These are phyloP conservation scores for Vireo griseus DNA, from an alignment of 2,797 vertebrate genomes.

Conservation along the genomic window DNA sequence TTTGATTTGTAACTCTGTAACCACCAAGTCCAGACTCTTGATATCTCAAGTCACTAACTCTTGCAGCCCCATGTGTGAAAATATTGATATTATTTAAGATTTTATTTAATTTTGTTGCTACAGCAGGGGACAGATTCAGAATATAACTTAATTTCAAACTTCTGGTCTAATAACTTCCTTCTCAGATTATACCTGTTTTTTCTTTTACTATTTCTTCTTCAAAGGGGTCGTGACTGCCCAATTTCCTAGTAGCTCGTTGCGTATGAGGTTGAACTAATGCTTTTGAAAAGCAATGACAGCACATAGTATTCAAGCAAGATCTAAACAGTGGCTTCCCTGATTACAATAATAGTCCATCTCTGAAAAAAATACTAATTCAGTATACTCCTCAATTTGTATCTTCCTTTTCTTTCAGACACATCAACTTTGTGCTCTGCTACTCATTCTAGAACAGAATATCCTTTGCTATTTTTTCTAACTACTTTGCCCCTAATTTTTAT, in stretches of 20 bases:
- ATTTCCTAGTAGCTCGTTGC: accelerated
- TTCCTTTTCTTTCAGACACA: neutral
- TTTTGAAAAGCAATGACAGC: neutral
- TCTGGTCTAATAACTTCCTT: neutral
- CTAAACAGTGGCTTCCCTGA: neutral
- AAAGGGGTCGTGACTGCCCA: neutral
- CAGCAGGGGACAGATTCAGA: neutral
- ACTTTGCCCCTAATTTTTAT: neutral
- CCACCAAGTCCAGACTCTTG: neutral
- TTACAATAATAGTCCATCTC: neutral
- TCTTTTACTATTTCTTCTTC: neutral
- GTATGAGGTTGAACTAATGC: neutral
- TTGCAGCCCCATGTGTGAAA: neutral
- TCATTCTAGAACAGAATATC: neutral
- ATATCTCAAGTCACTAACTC: neutral
- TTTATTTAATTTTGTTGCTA: neutral
- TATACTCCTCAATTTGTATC: accelerated
- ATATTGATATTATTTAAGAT: neutral
- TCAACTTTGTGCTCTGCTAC: neutral
- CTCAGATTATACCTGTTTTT: neutral
- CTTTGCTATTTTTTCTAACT: neutral
- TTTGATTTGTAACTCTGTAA: neutral
- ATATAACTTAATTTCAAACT: neutral
- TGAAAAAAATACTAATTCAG: neutral
- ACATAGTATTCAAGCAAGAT: neutral